Evolutionary conservation across 2,888 invertebrate species (phyloP), one percentile per base, ranked within the genome.

Genomic region (Parthenolecanium corni): DNA sequence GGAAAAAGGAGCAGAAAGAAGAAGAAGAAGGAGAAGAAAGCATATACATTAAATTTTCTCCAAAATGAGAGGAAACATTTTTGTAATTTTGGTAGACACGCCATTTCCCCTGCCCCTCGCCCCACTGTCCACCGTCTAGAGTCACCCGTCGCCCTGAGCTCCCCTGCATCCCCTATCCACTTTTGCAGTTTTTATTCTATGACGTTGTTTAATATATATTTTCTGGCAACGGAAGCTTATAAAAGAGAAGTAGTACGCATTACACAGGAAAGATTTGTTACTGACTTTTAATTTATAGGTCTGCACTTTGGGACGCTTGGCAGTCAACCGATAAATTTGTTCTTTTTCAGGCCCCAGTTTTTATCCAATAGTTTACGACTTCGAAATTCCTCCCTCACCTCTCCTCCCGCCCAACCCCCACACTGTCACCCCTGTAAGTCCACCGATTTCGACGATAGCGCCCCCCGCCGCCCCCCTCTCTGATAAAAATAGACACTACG

Each of bases 291-390:
- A 58, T 58, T 58, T 58, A 58, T 58, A 18, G 58, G 58, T 58
- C 58, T 58, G 58, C 58, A 58, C 58, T 58, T 58, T 58, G 58
- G 58, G 58, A 58, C 49, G 58, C 58, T 58, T 58, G 58, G 58
- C 58, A 58, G 58, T 58, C 58, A 58, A 58, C 58, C 58, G 58
- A 58, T 58, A 58, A 58, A 58, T 58, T 58, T 58, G 58, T 58
- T 58, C 58, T 58, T 58, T 58, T 58, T 58, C 58, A 58, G 58
- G 58, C 58, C 58, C 58, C 49, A 58, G 49, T 58, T 58, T 58
- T 58, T 58, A 58, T 58, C 58, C 58, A 58, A 58, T 58, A 58
- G 58, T 58, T 58, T 49, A 58, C 58, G 58, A 58, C 58, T 31
- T 38, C 25, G 20, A 23, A 21, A 40, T 23, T 23, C 18, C 40